Evolutionary conservation across 1,140 invertebrate species (phyloP).

Genomic region (Hetaerina americana): DNA sequence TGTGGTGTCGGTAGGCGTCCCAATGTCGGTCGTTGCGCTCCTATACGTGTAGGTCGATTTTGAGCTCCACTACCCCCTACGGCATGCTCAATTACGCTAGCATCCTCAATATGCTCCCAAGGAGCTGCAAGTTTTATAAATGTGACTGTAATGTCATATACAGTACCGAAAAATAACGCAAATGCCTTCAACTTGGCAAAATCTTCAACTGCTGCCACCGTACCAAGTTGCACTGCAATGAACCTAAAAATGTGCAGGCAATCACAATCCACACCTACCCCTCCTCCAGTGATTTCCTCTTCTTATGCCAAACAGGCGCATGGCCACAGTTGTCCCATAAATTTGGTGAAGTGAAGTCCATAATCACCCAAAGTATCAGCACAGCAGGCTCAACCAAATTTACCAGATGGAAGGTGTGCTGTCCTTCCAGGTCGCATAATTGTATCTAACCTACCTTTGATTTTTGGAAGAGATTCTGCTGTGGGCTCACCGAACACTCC

Average conservation of each 20-base stretch:
- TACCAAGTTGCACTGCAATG: neutral
- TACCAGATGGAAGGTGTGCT: neutral
- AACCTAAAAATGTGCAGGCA: neutral
- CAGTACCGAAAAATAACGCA: neutral
- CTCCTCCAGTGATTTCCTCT: neutral
- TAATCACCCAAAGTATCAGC: neutral
- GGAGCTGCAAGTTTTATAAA: neutral
- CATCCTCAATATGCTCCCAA: too few species aligned
- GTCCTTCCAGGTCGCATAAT: neutral
- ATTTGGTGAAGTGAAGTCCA: neutral
- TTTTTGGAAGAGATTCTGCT: neutral
- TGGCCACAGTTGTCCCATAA: neutral
- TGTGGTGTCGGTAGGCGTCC: too few species aligned
- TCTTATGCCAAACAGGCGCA: neutral
- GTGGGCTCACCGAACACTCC: neutral
- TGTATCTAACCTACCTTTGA: neutral
- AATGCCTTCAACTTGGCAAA: neutral
- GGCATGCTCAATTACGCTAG: too few species aligned
- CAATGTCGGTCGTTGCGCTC: too few species aligned
- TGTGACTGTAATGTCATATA: neutral
- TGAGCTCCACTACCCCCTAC: too few species aligned
- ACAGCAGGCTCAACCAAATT: neutral
- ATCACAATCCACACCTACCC: neutral
- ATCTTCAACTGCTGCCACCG: neutral
- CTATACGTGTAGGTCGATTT: too few species aligned